Conservation (phyloP, 2,797 vertebrate species). For the Squalus acanthias region DNA sequence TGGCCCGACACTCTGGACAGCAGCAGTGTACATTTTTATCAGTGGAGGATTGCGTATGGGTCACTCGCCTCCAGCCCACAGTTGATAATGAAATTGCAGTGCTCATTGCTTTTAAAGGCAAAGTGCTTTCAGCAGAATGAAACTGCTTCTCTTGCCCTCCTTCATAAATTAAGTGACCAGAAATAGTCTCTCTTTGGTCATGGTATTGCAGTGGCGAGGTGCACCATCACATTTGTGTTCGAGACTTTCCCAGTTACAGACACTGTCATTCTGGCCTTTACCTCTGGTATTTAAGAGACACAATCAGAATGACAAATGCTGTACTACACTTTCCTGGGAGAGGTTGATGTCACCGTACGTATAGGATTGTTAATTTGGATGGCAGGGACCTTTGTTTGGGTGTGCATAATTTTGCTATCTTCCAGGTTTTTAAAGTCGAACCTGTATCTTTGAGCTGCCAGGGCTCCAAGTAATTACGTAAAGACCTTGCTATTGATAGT, state of each 20-base stretch:
- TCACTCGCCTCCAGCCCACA: not conserved
- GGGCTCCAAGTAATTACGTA: not conserved
- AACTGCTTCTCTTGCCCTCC: not conserved
- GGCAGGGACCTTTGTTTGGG: not conserved
- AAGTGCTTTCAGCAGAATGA: not conserved
- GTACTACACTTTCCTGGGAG: not conserved
- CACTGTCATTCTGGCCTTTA: not conserved
- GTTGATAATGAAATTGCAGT: not conserved
- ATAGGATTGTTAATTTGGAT: conserved; percentile 7
- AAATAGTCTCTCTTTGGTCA: not conserved
- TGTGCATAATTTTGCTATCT: not conserved
- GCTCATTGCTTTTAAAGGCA: not conserved
- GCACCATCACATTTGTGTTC: not conserved
- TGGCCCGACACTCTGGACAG: not conserved
- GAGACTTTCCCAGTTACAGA: not conserved
- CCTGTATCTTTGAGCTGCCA: not conserved
- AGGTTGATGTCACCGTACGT: not conserved
- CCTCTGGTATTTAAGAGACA: not conserved
- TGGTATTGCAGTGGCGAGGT: too few species aligned
- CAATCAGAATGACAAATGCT: not conserved
- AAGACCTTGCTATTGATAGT: not conserved
- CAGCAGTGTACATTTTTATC: not conserved
- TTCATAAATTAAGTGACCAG: not conserved
- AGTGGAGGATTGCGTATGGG: not conserved
- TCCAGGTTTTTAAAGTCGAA: not conserved